phyloP scores from a whole-genome alignment of 2,113 vertebrate genomes.

The Oreocharis arfaki region DNA sequence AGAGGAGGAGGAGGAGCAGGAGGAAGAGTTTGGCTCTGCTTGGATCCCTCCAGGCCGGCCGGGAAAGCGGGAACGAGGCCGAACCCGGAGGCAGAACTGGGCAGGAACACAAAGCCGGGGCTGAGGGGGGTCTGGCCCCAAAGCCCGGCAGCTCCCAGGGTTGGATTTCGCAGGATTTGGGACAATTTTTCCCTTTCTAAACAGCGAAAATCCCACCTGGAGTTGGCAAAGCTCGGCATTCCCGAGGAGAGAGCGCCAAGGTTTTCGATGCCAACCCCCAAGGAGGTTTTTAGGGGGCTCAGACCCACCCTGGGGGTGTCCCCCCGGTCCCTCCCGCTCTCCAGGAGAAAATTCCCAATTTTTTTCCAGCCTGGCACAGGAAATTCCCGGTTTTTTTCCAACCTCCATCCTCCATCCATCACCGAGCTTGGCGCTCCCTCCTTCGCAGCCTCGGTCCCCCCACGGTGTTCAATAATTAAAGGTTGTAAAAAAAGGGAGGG shows the following conservation, averaged over 20 bases:
- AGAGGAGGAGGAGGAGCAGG: background rate
- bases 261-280: background rate
- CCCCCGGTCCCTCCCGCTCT: background rate
- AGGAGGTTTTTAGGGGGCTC: background rate
- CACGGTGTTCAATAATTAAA: conserved; percentile 43
- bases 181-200: background rate
- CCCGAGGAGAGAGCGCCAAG: rapidly evolving
- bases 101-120: background rate
- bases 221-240: background rate
- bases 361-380: background rate
- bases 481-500: background rate
- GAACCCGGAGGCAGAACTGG: background rate
- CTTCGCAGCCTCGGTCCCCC: background rate
- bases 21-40: background rate
- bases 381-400: background rate
- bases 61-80: background rate
- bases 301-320: background rate
- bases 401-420: background rate
- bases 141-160: background rate
- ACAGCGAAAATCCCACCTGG: background rate
- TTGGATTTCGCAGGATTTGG: background rate
- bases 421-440: background rate
- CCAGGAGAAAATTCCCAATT: background rate
- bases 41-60: rapidly evolving
- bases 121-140: background rate